Conservation (phyloP, 2,888 invertebrate genomes). For the Galerucella nymphaeae region DNA sequence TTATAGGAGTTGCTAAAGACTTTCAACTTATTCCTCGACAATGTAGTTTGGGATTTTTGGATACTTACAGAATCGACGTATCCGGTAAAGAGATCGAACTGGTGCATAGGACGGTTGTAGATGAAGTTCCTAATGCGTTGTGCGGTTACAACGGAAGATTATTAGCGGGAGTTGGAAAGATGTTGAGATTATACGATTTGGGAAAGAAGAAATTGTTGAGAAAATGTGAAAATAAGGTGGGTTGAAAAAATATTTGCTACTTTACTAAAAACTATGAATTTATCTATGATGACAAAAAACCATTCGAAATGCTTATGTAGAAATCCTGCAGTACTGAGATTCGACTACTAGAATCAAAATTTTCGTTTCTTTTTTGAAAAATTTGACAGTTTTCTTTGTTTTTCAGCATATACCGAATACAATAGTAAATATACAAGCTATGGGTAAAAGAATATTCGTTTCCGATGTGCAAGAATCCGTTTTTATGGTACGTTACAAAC, state of each 20-base stretch:
- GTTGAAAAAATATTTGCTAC: too few relatives aligned
- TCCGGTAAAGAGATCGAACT: conserved; percentile 89
- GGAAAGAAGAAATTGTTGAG: conserved; percentile 95
- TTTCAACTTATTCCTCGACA: conserved; percentile 88
- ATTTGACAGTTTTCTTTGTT: conserved; percentile 29
- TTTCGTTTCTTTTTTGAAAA: not conserved
- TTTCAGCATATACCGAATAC: conserved; percentile 92
- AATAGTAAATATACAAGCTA: conserved; percentile 91
- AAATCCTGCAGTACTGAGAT: conserved; percentile 61
- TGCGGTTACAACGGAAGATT: conserved; percentile 92
- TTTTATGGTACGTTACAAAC: conserved; percentile 93
- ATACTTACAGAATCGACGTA: conserved; percentile 81
- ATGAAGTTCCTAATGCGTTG: conserved; percentile 83
- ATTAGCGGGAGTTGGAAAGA: conserved; percentile 91
- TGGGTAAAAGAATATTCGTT: conserved; percentile 94
- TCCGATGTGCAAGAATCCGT: conserved; percentile 97
- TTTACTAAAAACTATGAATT: not conserved
- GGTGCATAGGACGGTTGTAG: conserved; percentile 92
- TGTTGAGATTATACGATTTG: conserved; percentile 93
- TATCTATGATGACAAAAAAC: conserved; percentile 54
- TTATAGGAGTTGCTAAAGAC: conserved; percentile 84
- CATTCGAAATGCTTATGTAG: conserved; percentile 51
- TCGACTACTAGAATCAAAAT: conserved; percentile 2
- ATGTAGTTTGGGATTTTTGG: conserved; percentile 84
- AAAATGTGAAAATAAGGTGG: conserved; percentile 95